Evolutionary conservation across 64 coral and sea anemone species (phyloP).

Genomic region (Trachythela sp.): DNA sequence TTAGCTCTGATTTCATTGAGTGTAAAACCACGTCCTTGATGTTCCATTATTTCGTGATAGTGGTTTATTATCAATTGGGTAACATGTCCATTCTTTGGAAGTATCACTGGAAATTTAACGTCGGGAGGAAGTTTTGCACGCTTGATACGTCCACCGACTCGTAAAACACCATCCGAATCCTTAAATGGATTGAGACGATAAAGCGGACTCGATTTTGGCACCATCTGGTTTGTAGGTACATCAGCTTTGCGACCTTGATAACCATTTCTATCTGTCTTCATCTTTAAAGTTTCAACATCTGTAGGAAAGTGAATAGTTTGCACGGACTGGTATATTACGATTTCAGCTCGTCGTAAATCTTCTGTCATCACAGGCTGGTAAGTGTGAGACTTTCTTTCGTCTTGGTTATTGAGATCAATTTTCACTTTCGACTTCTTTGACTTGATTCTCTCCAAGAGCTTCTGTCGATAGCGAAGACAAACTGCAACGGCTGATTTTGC

Average conservation of each 20-base stretch:
- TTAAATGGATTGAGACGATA: slow-evolving; percentile 6
- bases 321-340: background rate
- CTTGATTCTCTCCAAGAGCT: too few relatives aligned
- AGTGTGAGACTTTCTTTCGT: too few relatives aligned
- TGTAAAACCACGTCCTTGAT: slow-evolving; percentile 35
- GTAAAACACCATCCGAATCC: slow-evolving; percentile 10
- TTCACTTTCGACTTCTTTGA: too few relatives aligned
- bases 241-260: background rate
- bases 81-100: slow-evolving; percentile 25
- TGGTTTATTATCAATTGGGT: slow-evolving; percentile 13
- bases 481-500: too few relatives aligned
- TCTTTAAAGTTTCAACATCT: background rate
- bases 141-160: slow-evolving; percentile 30
- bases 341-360: background rate
- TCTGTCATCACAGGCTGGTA: background rate
- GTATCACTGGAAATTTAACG: slow-evolving; percentile 29
- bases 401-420: too few relatives aligned
- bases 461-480: too few relatives aligned
- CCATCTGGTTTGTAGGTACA: background rate
- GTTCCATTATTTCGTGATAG: background rate
- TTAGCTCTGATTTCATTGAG: slow-evolving; percentile 23
- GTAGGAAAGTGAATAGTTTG: background rate
- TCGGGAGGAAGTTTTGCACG: background rate
- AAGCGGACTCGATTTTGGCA: background rate
- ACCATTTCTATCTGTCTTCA: background rate